phyloP scores from a whole-genome alignment of 2,113 vertebrate genomes.

The Ginglymostoma cirratum region DNA sequence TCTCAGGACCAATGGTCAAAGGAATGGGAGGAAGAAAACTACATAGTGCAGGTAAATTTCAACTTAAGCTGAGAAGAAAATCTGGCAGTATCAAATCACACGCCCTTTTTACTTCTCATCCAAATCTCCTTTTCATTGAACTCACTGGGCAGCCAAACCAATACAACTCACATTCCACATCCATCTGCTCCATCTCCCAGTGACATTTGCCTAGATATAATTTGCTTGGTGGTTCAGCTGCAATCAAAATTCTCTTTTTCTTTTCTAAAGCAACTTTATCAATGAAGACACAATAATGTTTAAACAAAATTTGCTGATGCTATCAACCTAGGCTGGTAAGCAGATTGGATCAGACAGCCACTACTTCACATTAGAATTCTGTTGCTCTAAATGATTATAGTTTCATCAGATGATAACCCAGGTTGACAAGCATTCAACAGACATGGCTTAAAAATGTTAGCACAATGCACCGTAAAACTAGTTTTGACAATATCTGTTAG shows the following conservation, averaged over 20 bases:
- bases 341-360: not conserved
- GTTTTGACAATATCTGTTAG: not conserved
- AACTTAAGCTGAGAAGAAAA: not conserved
- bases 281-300: not conserved
- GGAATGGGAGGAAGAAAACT: not conserved
- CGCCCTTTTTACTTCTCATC: not conserved
- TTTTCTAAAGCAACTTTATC: not conserved
- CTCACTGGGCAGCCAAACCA: not conserved
- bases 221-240: not conserved
- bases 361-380: not conserved
- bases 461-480: not conserved
- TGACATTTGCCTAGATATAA: not conserved
- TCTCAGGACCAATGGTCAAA: not conserved
- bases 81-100: not conserved
- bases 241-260: not conserved
- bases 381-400: not conserved
- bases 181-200: not conserved
- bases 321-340: not conserved
- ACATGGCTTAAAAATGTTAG: not conserved
- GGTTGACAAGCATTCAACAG: not conserved
- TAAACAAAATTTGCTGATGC: not conserved
- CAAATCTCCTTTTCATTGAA: not conserved
- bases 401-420: not conserved
- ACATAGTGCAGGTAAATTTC: not conserved
- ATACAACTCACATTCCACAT: not conserved